Evolutionary conservation across 2,113 vertebrate genomes (phyloP), one percentile per base, ranked within the genome.

Genomic region (Osmerus mordax): DNA sequence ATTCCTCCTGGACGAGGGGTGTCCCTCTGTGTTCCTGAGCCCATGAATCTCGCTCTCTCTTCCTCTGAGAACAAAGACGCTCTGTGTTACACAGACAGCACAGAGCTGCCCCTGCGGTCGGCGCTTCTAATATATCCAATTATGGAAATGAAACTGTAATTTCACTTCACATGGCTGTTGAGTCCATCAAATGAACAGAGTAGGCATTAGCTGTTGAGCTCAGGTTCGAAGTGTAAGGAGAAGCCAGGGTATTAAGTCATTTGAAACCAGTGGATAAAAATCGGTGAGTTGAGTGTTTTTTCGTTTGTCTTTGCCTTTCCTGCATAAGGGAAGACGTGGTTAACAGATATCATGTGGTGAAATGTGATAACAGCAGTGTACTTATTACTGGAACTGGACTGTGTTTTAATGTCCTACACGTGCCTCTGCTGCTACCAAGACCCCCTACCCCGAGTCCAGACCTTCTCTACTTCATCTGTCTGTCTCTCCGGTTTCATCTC

Each of bases 1-100:
- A 77, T 87, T 86, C 77, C 75, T 71, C 21, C 58, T 74, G 76
- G 74, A 78, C 71, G 56, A 72, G 78, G 74, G 80, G 79, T 70
- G 72, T 62, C 67, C 65, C 76, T 64, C 52, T 62, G 73, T 73
- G 66, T 72, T 77, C 32, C 2, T 9, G 41, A 47, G 41, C 41
- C 65, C 74, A 65, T 64, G 47, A 79, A 83, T 64, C 25, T 47
- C 41, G 41, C 55, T 18, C 55, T 19, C 55, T 3, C 15, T 74
- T 67, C 53, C 25, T 60, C 7, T 0, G 4, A 23, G 77, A 21
- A 88, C 82, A 87, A 87, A 81, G 79, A 73, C 36, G 3, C 29
- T 69, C 56, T 74, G 68, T 78, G 69, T 70, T 74, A 55, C 32
- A 29, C 32, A 28, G 23, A 47, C 64, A 16, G 28, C 28, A 21